Base-by-base conservation (phyloP, 2,113 vertebrate species). In the Gallinago paraguaiae region DNA sequence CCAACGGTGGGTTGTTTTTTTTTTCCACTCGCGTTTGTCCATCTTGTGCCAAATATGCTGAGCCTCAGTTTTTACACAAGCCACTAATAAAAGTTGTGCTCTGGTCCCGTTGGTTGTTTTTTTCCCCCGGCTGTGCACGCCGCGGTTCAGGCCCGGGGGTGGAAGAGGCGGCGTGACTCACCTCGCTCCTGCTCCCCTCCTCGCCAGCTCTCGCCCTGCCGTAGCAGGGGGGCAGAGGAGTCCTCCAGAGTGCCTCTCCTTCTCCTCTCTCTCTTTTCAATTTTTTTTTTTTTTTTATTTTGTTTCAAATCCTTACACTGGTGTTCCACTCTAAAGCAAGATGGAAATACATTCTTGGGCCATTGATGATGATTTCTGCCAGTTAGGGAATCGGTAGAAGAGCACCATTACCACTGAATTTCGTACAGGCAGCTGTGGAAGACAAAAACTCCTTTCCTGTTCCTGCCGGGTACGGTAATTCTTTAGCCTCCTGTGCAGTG, bases 361-460 rank as follows among this genome's bases (percentile, higher is more conserved):
- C 64, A 46, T 51, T 65, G 85, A 56, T 88, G 59, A 85, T 90
- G 13, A 69, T 94, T 88, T 77, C 59, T 48, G 82, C 70, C 63
- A 28, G 78, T 70, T 59, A 69, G 87, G 45, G 82, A 75, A 68
- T 79, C 45, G 41, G 75, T 56, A 74, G 78, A 91, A 96, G 88
- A 96, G 65, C 57, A 60, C 65, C 57, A 11, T 86, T 95, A 70
- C 77, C 56, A 20, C 81, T 86, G 72, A 75, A 74, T 93, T 96
- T 96, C 48, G 41, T 64, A 51, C 54, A 75, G 76, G 60, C 57
- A 82, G 68, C 92, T 93, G 33, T 78, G 57, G 85, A 96, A 94
- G 94, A 96, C 75, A 91, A 87, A 95, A 94, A 43, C 57, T 87
- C 77, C 70, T 33, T 91, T 85, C 82, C 59, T 81, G 92, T 92